Evolutionary conservation across 2,797 vertebrate genomes (phyloP).

Genomic region (Rhadinocentrus ornatus): DNA sequence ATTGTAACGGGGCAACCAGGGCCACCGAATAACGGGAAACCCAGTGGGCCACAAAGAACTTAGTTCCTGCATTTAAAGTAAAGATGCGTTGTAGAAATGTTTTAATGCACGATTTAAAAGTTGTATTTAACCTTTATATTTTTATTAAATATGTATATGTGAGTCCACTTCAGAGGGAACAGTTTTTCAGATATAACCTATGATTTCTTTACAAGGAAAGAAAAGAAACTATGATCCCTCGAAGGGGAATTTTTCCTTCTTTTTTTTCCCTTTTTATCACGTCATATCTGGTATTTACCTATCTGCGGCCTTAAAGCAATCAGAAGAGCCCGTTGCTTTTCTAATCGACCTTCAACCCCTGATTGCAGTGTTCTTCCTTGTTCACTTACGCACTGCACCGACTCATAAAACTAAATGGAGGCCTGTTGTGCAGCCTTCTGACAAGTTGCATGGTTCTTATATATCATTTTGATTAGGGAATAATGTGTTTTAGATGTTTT

Average conservation of each 20-base stretch:
- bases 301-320: constrained; percentile 21
- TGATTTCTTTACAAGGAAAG: neutral
- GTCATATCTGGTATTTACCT: neutral
- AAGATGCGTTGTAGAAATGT: neutral
- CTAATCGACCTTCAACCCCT: constrained; percentile 78
- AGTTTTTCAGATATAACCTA: no score
- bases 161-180: no score
- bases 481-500: neutral
- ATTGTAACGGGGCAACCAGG: constrained; percentile 60
- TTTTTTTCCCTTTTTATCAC: neutral
- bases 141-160: no score
- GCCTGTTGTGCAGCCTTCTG: neutral
- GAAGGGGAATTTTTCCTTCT: neutral
- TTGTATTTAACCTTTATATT: no score
- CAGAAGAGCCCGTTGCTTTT: constrained; percentile 50
- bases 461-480: neutral
- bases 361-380: constrained; percentile 45
- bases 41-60: constrained; percentile 1
- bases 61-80: neutral
- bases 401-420: neutral
- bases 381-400: neutral
- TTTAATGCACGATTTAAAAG: neutral
- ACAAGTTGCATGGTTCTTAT: neutral
- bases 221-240: neutral
- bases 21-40: constrained; percentile 72